These are phyloP conservation scores for Vanessa atalanta DNA, from an alignment of 1,140 invertebrate genomes.

Conservation along the genomic window DNA sequence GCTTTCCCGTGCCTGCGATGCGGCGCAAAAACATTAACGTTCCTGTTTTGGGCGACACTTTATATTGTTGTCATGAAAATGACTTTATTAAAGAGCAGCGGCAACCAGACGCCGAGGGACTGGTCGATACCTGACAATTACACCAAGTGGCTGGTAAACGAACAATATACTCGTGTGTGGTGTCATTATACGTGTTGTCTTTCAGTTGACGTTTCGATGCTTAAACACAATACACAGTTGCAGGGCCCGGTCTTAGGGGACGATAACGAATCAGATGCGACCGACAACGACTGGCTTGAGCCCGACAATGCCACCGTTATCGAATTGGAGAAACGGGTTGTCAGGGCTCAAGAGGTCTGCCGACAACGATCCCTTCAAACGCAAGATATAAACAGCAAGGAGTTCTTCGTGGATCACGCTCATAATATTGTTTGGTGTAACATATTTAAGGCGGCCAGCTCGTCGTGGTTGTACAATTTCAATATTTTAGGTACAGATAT, in stretches of 20 bases:
- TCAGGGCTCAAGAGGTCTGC: conserved; percentile 55
- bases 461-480: conserved; percentile 91
- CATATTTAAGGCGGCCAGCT: conserved; percentile 89
- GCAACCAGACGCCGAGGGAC: conserved; percentile 52
- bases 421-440: conserved; percentile 89
- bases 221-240: conserved; percentile 44
- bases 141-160: conserved; percentile 72
- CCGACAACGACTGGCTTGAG: conserved; percentile 54
- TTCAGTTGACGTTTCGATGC: conserved; percentile 3
- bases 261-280: conserved; percentile 53
- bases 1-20: conserved; percentile 67
- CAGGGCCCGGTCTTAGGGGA: conserved; percentile 67
- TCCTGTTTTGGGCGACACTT: conserved; percentile 75
- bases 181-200: neutral
- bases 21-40: conserved; percentile 73
- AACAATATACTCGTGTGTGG: neutral
- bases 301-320: conserved; percentile 62
- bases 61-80: conserved; percentile 79
- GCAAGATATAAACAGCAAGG: conserved; percentile 81
- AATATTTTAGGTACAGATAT: conserved; percentile 83
- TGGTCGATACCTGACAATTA: conserved; percentile 75
- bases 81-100: conserved; percentile 73
- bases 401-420: conserved; percentile 87
- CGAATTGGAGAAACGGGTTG: conserved; percentile 56
- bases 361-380: conserved; percentile 42